These are phyloP conservation scores for Diuraphis noxia DNA, from an alignment of 1,140 invertebrate species.

Conservation along the genomic window DNA sequence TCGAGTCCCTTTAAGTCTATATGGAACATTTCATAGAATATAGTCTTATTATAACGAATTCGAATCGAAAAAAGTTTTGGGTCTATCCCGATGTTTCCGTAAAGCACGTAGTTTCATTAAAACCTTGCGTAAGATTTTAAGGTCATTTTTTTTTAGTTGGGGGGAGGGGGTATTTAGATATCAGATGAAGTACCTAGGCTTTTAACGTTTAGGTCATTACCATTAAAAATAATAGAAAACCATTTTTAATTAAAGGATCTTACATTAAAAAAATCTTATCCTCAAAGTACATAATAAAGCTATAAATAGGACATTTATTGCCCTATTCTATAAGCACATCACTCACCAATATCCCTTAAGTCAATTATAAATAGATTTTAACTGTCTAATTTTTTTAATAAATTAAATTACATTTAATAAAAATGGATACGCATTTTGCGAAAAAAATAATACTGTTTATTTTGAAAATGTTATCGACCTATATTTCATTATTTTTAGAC, in stretches of 20 bases:
- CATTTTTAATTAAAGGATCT: neutral
- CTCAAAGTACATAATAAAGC: neutral
- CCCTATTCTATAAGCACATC: neutral
- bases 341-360: neutral
- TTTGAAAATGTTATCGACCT: neutral
- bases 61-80: neutral
- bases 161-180: conserved; percentile 2
- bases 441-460: neutral
- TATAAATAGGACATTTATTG: neutral
- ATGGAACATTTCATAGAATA: neutral
- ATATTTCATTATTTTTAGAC: too few species aligned
- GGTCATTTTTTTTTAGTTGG: neutral
- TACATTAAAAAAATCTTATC: neutral
- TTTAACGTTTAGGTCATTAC: conserved; percentile 1
- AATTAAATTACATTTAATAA: neutral
- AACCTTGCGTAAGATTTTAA: neutral
- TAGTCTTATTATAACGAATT: neutral
- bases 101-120: neutral
- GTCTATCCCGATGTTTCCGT: neutral
- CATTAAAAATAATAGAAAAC: conserved; percentile 14
- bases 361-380: neutral
- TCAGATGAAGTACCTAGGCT: neutral
- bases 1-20: neutral
- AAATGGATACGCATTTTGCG: neutral
- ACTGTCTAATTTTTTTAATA: neutral